A percentile compares a stretch with the other conserved stretches of the same genome.
phyloP scores from a whole-genome alignment of 2,797 vertebrate species.

The Hemibagrus guttatus region DNA sequence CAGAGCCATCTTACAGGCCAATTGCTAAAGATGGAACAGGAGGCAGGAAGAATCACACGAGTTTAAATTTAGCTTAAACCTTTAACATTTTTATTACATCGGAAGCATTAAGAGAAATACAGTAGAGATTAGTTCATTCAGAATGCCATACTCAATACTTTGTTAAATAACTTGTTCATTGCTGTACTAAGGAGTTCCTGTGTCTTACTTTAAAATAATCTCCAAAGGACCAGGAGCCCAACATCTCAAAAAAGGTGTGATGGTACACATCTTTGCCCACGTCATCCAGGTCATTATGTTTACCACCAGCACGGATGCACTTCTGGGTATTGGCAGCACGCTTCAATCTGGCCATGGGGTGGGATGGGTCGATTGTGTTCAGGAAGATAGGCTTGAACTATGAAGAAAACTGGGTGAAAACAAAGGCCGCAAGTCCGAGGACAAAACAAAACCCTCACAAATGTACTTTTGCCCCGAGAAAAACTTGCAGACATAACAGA shows the following conservation, averaged over 20 bases:
- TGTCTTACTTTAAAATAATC: conserved; percentile 94
- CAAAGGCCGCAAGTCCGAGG: not conserved
- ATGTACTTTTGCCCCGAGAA: not conserved
- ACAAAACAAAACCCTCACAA: not conserved
- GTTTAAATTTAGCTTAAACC: not conserved
- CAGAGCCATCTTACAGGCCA: conserved; percentile 94
- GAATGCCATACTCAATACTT: not conserved
- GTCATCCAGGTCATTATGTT: conserved; percentile 97
- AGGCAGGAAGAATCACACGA: not conserved
- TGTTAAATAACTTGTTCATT: not conserved
- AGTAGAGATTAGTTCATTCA: not conserved
- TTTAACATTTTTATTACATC: not conserved
- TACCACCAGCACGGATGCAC: conserved; percentile 96
- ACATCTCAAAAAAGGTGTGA: conserved; percentile 99
- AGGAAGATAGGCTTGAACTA: conserved; percentile 99
- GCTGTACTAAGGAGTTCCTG: not conserved
- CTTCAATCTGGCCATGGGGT: conserved; percentile 89
- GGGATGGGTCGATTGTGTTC: conserved; percentile 95
- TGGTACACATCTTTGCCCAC: conserved; percentile 99
- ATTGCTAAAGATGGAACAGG: conserved; percentile 72
- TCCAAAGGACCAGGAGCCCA: conserved; percentile 98
- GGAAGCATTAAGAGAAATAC: not conserved
- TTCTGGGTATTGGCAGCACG: conserved; percentile 97
- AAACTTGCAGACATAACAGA: not conserved
- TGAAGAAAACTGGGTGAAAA: not conserved